These are phyloP conservation scores for Crotalus tigris DNA, from an alignment of 2,113 vertebrate genomes.

Conservation along the genomic window DNA sequence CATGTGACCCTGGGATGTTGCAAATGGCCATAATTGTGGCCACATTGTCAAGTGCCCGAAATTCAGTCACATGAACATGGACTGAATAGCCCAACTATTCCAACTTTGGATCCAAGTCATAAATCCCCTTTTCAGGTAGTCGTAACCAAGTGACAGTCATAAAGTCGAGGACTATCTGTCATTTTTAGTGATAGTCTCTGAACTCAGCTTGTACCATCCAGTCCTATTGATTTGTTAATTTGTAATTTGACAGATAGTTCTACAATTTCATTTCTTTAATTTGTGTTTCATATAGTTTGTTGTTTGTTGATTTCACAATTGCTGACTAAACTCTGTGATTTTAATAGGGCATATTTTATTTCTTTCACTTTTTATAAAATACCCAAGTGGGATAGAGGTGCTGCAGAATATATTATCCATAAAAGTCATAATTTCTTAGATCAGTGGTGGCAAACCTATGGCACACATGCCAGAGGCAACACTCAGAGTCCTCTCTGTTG, in stretches of 20 bases:
- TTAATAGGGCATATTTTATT: not conserved
- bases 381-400: not conserved
- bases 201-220: not conserved
- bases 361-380: not conserved
- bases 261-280: not conserved
- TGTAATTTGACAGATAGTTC: not conserved
- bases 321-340: not conserved
- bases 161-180: not conserved
- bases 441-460: no score
- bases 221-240: not conserved
- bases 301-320: not conserved
- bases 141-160: not conserved
- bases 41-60: not conserved
- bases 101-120: not conserved
- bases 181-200: not conserved
- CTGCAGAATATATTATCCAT: not conserved
- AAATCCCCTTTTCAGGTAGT: not conserved
- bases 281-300: not conserved
- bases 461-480: no score
- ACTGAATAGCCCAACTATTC: not conserved
- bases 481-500: no score
- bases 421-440: not conserved
- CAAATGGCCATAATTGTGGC: not conserved
- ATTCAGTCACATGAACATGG: not conserved
- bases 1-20: not conserved